phyloP scores from a whole-genome alignment of 2,888 invertebrate genomes.

The Steinernema carpocapsae region DNA sequence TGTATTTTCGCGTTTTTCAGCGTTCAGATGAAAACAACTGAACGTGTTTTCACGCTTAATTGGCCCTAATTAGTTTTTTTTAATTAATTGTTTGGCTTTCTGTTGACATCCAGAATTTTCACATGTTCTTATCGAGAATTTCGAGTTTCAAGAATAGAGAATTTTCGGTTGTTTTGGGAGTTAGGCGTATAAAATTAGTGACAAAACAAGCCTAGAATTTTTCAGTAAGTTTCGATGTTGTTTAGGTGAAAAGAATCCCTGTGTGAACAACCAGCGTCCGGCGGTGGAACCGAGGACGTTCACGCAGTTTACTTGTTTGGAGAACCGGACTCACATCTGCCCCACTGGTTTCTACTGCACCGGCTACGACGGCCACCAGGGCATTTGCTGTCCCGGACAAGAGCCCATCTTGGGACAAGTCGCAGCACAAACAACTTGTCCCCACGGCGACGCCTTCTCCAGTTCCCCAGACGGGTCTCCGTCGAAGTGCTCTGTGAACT shows the following conservation, averaged over 20 bases:
- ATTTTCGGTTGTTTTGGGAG: too few relatives aligned
- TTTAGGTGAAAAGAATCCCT: conserved; percentile 43
- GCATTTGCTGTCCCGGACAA: conserved; percentile 57
- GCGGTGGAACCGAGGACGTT: conserved; percentile 49
- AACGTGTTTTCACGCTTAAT: too few relatives aligned
- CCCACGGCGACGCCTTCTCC: conserved; percentile 58
- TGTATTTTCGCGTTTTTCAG: too few relatives aligned
- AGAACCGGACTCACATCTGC: conserved; percentile 47
- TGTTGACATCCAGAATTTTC: too few relatives aligned
- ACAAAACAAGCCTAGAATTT: neutral
- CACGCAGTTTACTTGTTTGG: conserved; percentile 51
- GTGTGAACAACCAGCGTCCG: conserved; percentile 41
- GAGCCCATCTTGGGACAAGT: conserved; percentile 42
- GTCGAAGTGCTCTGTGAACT: conserved; percentile 5
- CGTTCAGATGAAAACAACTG: too few relatives aligned
- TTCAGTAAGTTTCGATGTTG: too few relatives aligned
- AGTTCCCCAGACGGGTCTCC: conserved; percentile 49
- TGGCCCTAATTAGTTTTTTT: too few relatives aligned
- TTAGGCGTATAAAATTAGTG: too few relatives aligned
- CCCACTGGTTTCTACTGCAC: conserved; percentile 57
- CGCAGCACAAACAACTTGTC: conserved; percentile 43
- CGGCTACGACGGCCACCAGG: conserved; percentile 48
- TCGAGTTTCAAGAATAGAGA: too few relatives aligned
- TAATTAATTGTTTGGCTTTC: too few relatives aligned
- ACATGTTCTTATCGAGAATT: too few relatives aligned